These are phyloP conservation scores for Xyrauchen texanus DNA, from an alignment of 2,113 vertebrate genomes.

Conservation along the genomic window DNA sequence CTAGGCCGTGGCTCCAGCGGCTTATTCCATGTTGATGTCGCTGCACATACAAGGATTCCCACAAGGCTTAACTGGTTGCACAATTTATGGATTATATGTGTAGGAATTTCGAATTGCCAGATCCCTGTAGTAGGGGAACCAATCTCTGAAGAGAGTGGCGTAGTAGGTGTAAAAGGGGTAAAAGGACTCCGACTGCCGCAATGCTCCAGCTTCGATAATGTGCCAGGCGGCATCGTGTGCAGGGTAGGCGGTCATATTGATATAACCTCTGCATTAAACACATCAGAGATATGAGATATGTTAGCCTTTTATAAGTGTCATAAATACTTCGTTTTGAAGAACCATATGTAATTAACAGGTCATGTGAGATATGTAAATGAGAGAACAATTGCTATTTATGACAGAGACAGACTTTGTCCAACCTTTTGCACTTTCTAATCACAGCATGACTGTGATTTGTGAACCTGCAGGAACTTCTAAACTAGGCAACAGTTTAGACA, in stretches of 20 bases:
- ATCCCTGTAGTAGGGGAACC: slow-evolving; percentile 65
- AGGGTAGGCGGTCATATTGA: slow-evolving; percentile 67
- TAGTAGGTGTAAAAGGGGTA: slow-evolving; percentile 76
- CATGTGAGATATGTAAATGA: neutral
- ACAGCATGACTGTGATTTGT: neutral
- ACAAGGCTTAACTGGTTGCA: neutral
- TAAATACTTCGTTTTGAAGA: neutral
- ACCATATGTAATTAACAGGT: neutral
- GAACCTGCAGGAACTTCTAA: neutral
- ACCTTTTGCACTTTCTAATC: neutral
- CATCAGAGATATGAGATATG: slow-evolving; percentile 3
- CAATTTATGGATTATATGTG: slow-evolving; percentile 63
- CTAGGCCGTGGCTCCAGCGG: neutral
- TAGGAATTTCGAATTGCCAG: slow-evolving; percentile 70
- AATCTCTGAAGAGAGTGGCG: slow-evolving; percentile 63
- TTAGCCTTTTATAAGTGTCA: too few relatives aligned
- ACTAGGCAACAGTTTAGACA: too few relatives aligned
- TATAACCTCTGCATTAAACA: slow-evolving; percentile 66
- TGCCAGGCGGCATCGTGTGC: slow-evolving; percentile 78
- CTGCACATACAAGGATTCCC: neutral
- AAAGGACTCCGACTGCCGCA: slow-evolving; percentile 68
- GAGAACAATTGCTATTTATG: neutral
- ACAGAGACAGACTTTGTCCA: neutral
- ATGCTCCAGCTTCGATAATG: slow-evolving; percentile 75
- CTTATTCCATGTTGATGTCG: neutral